Conservation (phyloP, 2,888 invertebrate genomes). For the Balanococcus diminutus region DNA sequence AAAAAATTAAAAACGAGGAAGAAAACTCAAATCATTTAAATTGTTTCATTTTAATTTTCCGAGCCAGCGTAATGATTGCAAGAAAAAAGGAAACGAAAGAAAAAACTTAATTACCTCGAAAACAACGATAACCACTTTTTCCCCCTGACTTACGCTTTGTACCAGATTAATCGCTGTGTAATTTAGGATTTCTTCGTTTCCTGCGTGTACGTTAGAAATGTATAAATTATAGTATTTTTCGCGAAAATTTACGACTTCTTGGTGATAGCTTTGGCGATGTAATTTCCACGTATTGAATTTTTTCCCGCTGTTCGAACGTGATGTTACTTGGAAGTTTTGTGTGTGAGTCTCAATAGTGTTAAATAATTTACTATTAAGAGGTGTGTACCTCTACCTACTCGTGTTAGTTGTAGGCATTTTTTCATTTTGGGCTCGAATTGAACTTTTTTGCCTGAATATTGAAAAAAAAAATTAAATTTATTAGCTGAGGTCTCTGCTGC, state of each 20-base stretch:
- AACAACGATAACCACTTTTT: conserved; percentile 11
- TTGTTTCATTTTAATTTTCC: neutral
- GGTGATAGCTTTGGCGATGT: neutral
- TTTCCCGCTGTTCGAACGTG: neutral
- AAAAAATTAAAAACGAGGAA: neutral
- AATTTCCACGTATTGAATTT: neutral
- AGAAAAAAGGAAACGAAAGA: neutral
- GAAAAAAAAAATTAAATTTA: too few species aligned
- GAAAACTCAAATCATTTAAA: neutral
- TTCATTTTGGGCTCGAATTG: neutral
- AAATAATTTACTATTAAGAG: neutral
- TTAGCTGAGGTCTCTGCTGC: too few species aligned
- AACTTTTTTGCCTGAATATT: neutral
- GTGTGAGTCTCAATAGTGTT: neutral
- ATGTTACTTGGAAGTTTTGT: neutral
- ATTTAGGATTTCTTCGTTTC: neutral
- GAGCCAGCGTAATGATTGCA: neutral
- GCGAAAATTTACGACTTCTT: neutral
- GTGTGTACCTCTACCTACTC: too few species aligned
- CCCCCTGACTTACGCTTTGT: neutral
- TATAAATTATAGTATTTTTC: neutral
- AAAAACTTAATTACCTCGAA: neutral
- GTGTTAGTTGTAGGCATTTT: neutral
- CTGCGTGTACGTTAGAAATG: neutral
- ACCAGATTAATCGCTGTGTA: neutral